These are phyloP conservation scores for Phrynocephalus versicolor DNA, from an alignment of 2,113 vertebrate genomes.

Conservation along the genomic window DNA sequence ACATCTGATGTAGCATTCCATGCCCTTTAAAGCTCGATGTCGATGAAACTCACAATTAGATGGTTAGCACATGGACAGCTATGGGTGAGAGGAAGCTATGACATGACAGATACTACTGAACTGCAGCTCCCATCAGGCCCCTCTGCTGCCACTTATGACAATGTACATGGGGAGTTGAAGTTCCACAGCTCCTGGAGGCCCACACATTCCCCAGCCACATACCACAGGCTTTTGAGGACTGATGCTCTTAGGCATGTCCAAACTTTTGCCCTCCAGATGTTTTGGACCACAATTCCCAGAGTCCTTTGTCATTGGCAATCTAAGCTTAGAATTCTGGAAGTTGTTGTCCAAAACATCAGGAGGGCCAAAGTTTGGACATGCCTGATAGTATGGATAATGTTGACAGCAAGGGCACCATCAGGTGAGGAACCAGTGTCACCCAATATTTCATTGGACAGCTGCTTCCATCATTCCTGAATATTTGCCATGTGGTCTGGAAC, in stretches of 20 bases:
- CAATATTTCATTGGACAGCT: too few species aligned
- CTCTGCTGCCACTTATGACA: neutral
- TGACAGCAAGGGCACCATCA: neutral
- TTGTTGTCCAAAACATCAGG: too few species aligned
- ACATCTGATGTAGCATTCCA: neutral
- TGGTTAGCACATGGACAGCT: neutral
- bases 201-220: neutral
- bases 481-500: too few species aligned
- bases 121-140: neutral
- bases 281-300: too few species aligned
- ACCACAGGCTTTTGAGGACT: neutral
- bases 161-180: neutral
- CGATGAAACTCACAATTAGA: neutral
- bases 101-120: neutral
- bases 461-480: too few species aligned
- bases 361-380: too few species aligned
- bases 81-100: neutral
- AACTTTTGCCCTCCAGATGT: too few species aligned
- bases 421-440: too few species aligned
- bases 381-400: too few species aligned
- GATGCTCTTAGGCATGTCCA: neutral
- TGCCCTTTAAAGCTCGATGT: neutral
- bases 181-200: neutral
- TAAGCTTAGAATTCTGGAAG: too few species aligned
- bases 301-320: too few species aligned